Evolutionary conservation across 2,888 invertebrate species (phyloP), one percentile per base, ranked within the genome.

Genomic region (Anthophora plumipes): DNA sequence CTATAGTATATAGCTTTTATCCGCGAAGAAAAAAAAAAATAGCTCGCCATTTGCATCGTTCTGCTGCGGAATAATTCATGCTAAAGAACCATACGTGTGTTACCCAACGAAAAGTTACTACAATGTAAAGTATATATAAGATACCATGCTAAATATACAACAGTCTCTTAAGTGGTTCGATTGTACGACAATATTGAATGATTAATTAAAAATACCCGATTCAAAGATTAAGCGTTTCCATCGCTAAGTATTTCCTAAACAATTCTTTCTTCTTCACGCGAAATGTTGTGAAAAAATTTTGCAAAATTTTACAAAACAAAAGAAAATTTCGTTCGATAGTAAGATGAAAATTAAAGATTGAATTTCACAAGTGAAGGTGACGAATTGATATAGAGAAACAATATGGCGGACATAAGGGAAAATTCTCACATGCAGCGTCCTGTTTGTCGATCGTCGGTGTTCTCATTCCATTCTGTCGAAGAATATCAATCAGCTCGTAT

Each of bases 401-500:
- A 39, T 6, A 22, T 37, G 22, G 37, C 0, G 25, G 12, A 54
- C 46, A 22, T 5, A 3, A 39, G 9, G 14, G 12, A 43, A 17
- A 55, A 14, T 31, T 69, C 91, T 88, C 92, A 96, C 96, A 94
- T 79, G 95, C 95, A n/a, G 95, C 94, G 88, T 97, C 96, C 91
- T 96, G 94, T 86, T 95, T 93, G 77, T 96, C 96, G 69, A 97
- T 93, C 84, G 95, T 94, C 0, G 98, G 97, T 0, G 97, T 97
- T 85, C 95, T 95, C 96, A 97, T 98, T 66, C 98, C 98, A 91
- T 99, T 99, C 87, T 96, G 96, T 72, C 96, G 95, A 14, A 99
- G 95, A 89, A 99, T 98, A 90, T 98, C 98, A 71, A 99, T 96
- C 31, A 99, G 94, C 91, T 99, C 99, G 93, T 97, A 99, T 82